phyloP scores from a whole-genome alignment of 92 coral and sea anemone species.

The Anthopleura xanthogrammica region DNA sequence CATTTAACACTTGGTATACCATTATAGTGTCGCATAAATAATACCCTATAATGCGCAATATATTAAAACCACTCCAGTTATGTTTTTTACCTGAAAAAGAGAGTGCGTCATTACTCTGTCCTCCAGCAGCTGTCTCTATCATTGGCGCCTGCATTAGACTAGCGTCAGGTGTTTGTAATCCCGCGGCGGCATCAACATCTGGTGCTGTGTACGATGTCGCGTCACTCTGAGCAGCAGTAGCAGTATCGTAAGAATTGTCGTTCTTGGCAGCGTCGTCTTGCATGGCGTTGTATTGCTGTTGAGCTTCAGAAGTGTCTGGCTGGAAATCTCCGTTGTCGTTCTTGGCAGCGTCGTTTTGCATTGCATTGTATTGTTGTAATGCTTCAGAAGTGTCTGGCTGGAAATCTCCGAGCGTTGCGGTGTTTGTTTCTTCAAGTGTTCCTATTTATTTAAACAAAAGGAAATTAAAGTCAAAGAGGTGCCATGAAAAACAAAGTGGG shows the following conservation, averaged over 20 bases:
- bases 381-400: constrained; percentile 35
- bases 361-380: constrained; percentile 5
- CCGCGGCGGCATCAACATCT: neutral
- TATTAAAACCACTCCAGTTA: neutral
- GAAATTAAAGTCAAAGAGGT: neutral
- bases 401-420: constrained; percentile 22
- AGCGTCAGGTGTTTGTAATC: neutral
- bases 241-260: neutral
- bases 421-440: constrained; percentile 1
- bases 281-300: constrained; percentile 2
- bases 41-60: no score
- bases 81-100: constrained; percentile 1
- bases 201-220: constrained; percentile 1
- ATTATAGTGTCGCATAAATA: no score
- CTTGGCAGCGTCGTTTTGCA: neutral
- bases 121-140: constrained; percentile 7
- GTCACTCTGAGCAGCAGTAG: neutral
- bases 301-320: constrained; percentile 34
- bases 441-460: neutral
- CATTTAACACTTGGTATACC: no score
- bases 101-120: constrained; percentile 1
- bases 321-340: neutral
- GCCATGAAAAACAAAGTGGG: no score
- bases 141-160: constrained; percentile 10
- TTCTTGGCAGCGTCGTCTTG: neutral